A percentile compares a stretch with the other conserved stretches of the same genome.
Evolutionary conservation across 2,113 vertebrate genomes (phyloP).

Genomic region (Halichoerus grypus): DNA sequence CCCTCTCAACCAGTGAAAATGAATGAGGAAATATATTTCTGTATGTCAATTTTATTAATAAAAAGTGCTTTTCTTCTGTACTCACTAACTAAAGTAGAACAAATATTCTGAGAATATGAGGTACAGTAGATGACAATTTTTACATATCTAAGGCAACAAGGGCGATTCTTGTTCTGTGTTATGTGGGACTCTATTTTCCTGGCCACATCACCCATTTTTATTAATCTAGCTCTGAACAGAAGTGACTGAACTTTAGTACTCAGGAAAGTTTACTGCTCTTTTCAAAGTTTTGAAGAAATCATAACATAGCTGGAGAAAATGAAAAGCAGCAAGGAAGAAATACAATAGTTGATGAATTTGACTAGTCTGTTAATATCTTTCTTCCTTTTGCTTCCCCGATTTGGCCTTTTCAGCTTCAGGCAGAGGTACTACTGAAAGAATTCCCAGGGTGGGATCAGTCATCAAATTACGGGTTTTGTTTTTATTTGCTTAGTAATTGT

Average conservation of each 20-base stretch:
- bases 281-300: background rate
- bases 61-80: background rate
- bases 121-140: background rate
- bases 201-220: background rate
- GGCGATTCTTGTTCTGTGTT: background rate
- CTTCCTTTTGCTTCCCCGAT: background rate
- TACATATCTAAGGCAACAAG: background rate
- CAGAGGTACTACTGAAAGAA: background rate
- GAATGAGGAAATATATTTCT: background rate
- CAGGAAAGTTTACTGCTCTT: background rate
- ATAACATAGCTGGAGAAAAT: background rate
- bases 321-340: background rate
- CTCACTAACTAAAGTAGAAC: background rate
- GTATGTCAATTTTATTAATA: background rate
- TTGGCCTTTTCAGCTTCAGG: background rate
- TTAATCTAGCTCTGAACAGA: background rate
- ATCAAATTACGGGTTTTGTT: background rate
- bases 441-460: no score
- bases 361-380: background rate
- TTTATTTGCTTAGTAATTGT: background rate
- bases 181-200: background rate
- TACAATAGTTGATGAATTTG: background rate
- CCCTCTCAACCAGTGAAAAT: background rate
- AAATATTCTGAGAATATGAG: background rate
- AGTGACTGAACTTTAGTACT: background rate